These are phyloP conservation scores for Styela plicata DNA, from an alignment of 23 tunicate genomes.

Conservation along the genomic window DNA sequence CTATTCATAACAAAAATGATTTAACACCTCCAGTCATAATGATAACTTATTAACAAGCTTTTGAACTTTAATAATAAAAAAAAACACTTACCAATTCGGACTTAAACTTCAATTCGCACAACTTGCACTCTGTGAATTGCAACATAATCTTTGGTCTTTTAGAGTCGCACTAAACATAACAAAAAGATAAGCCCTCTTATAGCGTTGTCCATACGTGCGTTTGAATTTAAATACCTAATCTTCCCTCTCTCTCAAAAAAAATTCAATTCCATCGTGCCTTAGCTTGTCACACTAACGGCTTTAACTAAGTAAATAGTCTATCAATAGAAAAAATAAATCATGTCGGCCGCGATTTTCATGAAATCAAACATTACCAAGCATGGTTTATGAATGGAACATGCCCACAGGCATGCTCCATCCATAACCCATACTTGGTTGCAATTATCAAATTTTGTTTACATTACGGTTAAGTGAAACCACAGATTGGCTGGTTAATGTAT, in stretches of 20 bases:
- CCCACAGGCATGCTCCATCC: no score
- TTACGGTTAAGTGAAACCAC: no score
- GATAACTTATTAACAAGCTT: no score
- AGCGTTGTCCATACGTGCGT: background rate
- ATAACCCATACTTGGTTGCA: no score
- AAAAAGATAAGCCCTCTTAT: background rate
- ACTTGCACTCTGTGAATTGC: constrained; percentile 28
- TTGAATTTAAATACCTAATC: background rate
- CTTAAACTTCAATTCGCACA: constrained; percentile 49
- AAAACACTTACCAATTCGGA: constrained; percentile 40
- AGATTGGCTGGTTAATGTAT: no score
- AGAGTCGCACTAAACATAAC: background rate
- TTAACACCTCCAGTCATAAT: no score
- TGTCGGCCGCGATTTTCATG: no score
- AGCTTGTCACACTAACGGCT: background rate
- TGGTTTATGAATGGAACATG: background rate
- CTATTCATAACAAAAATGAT: no score
- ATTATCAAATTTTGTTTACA: no score
- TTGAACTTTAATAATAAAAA: background rate
- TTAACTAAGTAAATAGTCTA: background rate
- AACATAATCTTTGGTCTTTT: background rate
- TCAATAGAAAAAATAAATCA: background rate
- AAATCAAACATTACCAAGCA: background rate
- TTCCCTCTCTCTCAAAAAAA: background rate
- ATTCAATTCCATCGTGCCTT: background rate